These are phyloP conservation scores for Hyles vespertilio DNA, from an alignment of 1,140 invertebrate genomes.

Conservation along the genomic window DNA sequence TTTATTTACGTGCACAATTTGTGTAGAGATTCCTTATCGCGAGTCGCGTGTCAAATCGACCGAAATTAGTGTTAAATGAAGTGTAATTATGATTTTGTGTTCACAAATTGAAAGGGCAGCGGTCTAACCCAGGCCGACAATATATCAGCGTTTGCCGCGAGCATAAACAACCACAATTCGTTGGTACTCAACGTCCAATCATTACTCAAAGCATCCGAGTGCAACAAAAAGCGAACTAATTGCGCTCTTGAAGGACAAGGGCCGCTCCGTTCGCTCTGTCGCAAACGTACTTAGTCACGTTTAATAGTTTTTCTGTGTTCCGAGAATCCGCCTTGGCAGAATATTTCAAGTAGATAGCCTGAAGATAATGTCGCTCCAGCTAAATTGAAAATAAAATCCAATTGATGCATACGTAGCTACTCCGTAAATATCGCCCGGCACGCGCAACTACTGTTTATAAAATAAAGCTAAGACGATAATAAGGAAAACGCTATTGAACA, in stretches of 20 bases:
- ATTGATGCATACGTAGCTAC: slow-evolving; percentile 1
- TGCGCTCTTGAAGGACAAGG: slow-evolving; percentile 69
- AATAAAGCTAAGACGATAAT: slow-evolving; percentile 25
- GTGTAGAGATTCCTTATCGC: slow-evolving; percentile 9
- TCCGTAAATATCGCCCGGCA: slow-evolving; percentile 2
- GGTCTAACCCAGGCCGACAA: slow-evolving; percentile 25
- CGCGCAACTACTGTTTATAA: slow-evolving; percentile 14
- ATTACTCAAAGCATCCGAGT: slow-evolving; percentile 68
- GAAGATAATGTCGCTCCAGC: not conserved
- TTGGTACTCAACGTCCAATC: slow-evolving; percentile 44
- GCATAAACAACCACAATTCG: slow-evolving; percentile 53
- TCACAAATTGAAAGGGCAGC: slow-evolving; percentile 27
- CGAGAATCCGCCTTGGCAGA: slow-evolving; percentile 26
- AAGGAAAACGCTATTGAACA: slow-evolving; percentile 23
- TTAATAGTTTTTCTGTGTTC: slow-evolving; percentile 64
- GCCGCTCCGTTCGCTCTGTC: slow-evolving; percentile 52
- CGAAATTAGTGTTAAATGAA: slow-evolving; percentile 24
- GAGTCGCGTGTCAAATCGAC: slow-evolving; percentile 15
- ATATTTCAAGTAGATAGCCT: slow-evolving; percentile 2
- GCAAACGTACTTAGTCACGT: slow-evolving; percentile 70
- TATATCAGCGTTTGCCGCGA: slow-evolving; percentile 65
- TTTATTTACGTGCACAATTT: slow-evolving; percentile 7
- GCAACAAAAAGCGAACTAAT: slow-evolving; percentile 70
- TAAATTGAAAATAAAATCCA: slow-evolving; percentile 4
- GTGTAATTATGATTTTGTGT: slow-evolving; percentile 35